phyloP scores from a whole-genome alignment of 2,888 invertebrate genomes.

The Apomyelois bistriatella region DNA sequence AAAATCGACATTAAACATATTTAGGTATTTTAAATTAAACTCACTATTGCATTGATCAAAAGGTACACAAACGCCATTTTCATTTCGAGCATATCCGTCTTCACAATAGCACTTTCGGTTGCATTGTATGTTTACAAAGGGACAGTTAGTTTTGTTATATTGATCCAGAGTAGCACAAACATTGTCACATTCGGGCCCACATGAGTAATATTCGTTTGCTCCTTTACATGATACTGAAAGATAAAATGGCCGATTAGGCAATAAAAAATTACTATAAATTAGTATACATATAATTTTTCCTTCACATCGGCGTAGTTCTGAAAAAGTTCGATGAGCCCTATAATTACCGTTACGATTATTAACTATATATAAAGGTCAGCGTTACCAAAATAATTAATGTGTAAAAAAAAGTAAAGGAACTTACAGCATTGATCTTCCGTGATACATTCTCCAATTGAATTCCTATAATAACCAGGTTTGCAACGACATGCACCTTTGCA shows the following conservation, averaged over 20 bases:
- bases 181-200: constrained; percentile 32
- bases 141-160: constrained; percentile 32
- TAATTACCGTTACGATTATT: too few species aligned
- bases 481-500: constrained; percentile 13
- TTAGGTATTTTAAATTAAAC: background rate
- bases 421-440: constrained; percentile 2
- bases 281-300: too few species aligned
- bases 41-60: constrained; percentile 6
- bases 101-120: constrained; percentile 36
- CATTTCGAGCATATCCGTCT: constrained; percentile 13
- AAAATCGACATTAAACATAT: too few species aligned
- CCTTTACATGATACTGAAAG: constrained; percentile 4
- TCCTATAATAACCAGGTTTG: constrained; percentile 16
- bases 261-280: background rate
- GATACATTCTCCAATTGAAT: constrained; percentile 11
- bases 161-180: constrained; percentile 26
- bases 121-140: constrained; percentile 31
- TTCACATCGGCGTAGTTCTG: too few species aligned
- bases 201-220: constrained; percentile 19
- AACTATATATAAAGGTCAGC: too few species aligned
- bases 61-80: constrained; percentile 4
- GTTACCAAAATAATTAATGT: too few species aligned
- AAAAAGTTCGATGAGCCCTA: too few species aligned
- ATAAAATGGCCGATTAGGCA: background rate
- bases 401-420: background rate